Evolutionary conservation across 2,888 invertebrate genomes (phyloP).

Genomic region (Nomada lathburiana): DNA sequence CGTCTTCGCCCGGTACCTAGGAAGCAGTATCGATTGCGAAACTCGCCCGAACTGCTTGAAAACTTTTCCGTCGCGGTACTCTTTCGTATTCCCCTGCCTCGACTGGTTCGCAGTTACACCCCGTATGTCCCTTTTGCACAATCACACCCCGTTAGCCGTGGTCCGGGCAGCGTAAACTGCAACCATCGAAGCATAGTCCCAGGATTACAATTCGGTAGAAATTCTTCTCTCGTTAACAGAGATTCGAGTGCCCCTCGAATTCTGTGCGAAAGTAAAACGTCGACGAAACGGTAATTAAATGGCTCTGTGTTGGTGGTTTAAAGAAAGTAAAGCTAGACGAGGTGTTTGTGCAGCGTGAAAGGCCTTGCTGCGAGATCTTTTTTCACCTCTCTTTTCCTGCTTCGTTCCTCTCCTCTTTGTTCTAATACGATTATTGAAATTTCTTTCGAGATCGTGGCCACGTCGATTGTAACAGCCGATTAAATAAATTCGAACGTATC

Average conservation of each 20-base stretch:
- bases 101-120: conserved; percentile 34
- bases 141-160: conserved; percentile 15
- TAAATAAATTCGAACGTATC: too few species aligned
- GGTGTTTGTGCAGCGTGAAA: conserved; percentile 9
- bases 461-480: too few species aligned
- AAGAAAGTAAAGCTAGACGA: background rate
- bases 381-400: background rate
- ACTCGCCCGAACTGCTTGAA: conserved; percentile 51
- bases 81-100: conserved; percentile 42
- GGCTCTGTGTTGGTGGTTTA: background rate
- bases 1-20: conserved; percentile 35
- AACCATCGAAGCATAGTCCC: background rate
- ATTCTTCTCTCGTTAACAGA: conserved; percentile 44
- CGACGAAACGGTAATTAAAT: conserved; percentile 37
- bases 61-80: conserved; percentile 51
- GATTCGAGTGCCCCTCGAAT: conserved; percentile 24
- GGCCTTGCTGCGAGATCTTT: background rate
- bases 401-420: background rate
- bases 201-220: conserved; percentile 39
- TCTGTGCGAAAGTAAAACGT: conserved; percentile 24
- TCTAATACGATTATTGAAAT: too few species aligned
- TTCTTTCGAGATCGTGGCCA: too few species aligned
- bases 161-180: background rate
- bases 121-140: conserved; percentile 25
- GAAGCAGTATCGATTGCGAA: conserved; percentile 61